Base-by-base conservation (phyloP, 2,113 vertebrate genomes). In the Malaclemys terrapin region DNA sequence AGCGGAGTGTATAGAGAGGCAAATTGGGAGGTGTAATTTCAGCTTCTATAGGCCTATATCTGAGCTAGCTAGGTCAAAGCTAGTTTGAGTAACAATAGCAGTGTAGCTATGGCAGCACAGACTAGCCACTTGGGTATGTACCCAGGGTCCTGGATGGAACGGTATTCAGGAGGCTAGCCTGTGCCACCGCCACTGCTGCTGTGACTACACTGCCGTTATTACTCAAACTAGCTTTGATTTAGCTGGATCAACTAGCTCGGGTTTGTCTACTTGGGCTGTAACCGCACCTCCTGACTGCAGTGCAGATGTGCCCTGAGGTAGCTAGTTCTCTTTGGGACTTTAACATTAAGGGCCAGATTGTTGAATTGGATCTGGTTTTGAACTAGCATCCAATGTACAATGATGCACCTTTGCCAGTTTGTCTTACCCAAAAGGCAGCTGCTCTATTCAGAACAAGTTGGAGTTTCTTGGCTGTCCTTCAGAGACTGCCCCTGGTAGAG, bases 301-400 rank as follows among this genome's bases (percentile, higher is more conserved):
- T 65, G 62, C 31, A 72, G 65, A 38, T 16, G 5, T 38, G 20
- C 29, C 6, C 5, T 50, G 87, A 81, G 75, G 79, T 25, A 85
- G 87, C 17, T 84, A 17, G 29, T 88, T 96, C 78, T 92, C 85
- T 93, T 95, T 95, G 78, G 94, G 87, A 81, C 72, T 50, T 89
- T 62, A 84, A 49, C 52, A 5, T 20, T 56, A 79, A 38, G 47
- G 31, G 52, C 27, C 91, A 54, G 85, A 95, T 95, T 97, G 90
- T 69, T 95, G 72, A 49, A 47, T 79, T 52, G 38, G 53, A 92
- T 56, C 90, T 80, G 88, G 19, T 80, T 89, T 31, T 87, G 31
- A 27, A 25, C 8, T 80, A 45, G 49, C 35, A 78, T 25, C 69
- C 38, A 72, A 14, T 27, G 75, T 47, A 76, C 12, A 47, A 25